phyloP scores from a whole-genome alignment of 2,113 vertebrate species.

The Hippocampus guttulatus region DNA sequence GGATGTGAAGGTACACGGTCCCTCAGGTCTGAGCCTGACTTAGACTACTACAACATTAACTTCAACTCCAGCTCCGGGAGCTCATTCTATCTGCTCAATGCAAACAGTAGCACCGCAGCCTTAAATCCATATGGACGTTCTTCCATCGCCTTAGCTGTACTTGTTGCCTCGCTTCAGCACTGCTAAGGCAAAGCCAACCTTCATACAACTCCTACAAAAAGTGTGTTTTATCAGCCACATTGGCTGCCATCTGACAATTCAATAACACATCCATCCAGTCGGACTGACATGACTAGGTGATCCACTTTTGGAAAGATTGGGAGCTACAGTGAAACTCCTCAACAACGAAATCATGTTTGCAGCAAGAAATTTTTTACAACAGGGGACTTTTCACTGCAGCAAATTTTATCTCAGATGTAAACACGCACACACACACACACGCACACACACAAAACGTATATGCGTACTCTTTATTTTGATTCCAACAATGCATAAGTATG shows the following conservation, averaged over 20 bases:
- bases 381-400: no score
- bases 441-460: no score
- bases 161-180: slow-evolving; percentile 41
- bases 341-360: no score
- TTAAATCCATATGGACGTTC: slow-evolving; percentile 38
- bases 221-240: slow-evolving; percentile 61
- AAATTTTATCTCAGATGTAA: no score
- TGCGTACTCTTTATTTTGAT: no score
- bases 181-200: slow-evolving; percentile 42
- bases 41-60: slow-evolving; percentile 52
- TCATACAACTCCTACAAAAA: slow-evolving; percentile 7
- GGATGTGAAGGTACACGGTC: slow-evolving; percentile 94
- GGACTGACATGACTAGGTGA: slow-evolving; percentile 24
- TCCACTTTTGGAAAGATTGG: slow-evolving; percentile 14
- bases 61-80: slow-evolving; percentile 57
- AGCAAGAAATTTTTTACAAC: no score
- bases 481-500: no score
- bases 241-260: slow-evolving; percentile 40
- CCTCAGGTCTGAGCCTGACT: slow-evolving; percentile 50
- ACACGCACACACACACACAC: no score
- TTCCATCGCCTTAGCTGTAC: slow-evolving; percentile 53
- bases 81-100: slow-evolving; percentile 71
- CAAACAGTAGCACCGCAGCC: slow-evolving; percentile 61
- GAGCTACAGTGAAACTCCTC: no score
- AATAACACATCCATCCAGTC: slow-evolving; percentile 14